These are phyloP conservation scores for Caretta caretta DNA, from an alignment of 2,113 vertebrate genomes.

Conservation along the genomic window DNA sequence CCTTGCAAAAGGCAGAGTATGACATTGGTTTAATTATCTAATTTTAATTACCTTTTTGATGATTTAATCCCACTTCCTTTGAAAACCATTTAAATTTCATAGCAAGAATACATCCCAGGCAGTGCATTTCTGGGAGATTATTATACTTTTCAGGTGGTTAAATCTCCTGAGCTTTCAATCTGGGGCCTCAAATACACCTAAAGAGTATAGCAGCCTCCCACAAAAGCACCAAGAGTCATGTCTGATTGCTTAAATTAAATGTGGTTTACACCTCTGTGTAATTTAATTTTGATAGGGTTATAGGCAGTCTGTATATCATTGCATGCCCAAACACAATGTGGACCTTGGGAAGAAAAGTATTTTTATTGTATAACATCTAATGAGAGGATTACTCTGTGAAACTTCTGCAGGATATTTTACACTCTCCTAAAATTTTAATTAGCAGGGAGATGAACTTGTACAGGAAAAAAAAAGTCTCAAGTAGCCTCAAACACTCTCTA, in stretches of 20 bases:
- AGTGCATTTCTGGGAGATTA: conserved; percentile 39
- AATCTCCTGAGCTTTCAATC: conserved; percentile 34
- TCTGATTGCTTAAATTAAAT: conserved; percentile 68
- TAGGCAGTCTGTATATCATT: conserved; percentile 33
- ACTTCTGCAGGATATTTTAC: conserved; percentile 50
- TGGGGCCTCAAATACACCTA: conserved; percentile 19
- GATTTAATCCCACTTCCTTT: conserved; percentile 14
- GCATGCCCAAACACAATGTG: neutral
- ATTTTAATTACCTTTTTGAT: conserved; percentile 29
- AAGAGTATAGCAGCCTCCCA: conserved; percentile 30
- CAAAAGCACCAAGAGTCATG: conserved; percentile 60
- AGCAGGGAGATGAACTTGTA: conserved; percentile 25
- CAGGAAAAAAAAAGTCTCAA: neutral
- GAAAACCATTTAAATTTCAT: conserved; percentile 54
- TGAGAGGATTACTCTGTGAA: conserved; percentile 27
- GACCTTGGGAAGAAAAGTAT: neutral
- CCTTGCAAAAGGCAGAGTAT: conserved; percentile 33
- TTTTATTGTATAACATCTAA: conserved; percentile 18
- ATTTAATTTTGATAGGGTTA: conserved; percentile 63
- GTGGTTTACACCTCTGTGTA: conserved; percentile 61
- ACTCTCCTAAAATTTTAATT: conserved; percentile 49
- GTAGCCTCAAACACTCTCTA: neutral
- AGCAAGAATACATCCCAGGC: conserved; percentile 29
- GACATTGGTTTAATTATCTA: conserved; percentile 37
- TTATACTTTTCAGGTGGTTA: conserved; percentile 30